A percentile compares a stretch with the other conserved stretches of the same genome.
Conservation (phyloP, 64 coral and sea anemone genomes). For the Exaiptasia diaphana region DNA sequence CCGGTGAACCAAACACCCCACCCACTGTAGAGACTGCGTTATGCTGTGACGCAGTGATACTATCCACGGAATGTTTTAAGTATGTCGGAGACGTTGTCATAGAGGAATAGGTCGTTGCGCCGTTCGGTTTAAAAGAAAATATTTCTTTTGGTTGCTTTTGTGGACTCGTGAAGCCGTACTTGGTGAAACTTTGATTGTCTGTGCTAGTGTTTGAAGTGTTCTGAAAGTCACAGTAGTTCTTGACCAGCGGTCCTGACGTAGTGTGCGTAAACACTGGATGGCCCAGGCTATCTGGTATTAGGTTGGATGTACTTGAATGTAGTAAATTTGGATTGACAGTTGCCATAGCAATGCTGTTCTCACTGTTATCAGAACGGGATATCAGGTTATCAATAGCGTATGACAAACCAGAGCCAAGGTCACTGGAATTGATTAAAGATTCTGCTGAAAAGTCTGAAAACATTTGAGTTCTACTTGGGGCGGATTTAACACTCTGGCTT, state of each 20-base stretch:
- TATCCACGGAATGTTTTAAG: slow-evolving; percentile 61
- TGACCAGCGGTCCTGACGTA: not conserved
- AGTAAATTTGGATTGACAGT: slow-evolving; percentile 87
- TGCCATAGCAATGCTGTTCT: slow-evolving; percentile 70
- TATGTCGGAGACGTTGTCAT: slow-evolving; percentile 30
- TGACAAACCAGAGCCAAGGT: slow-evolving; percentile 67
- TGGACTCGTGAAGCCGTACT: slow-evolving; percentile 10
- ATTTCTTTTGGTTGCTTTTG: slow-evolving; percentile 8
- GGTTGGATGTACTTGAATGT: slow-evolving; percentile 60
- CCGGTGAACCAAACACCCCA: not conserved
- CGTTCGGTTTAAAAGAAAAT: slow-evolving; percentile 6
- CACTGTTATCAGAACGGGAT: slow-evolving; percentile 53
- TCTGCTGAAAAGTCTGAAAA: slow-evolving; percentile 90
- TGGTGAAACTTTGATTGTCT: not conserved
- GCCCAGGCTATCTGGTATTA: not conserved
- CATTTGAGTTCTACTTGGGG: slow-evolving; percentile 49
- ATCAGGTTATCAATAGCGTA: slow-evolving; percentile 95
- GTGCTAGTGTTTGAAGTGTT: not conserved
- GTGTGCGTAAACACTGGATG: not conserved
- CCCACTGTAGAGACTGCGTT: not conserved
- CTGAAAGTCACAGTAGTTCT: not conserved
- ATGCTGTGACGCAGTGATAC: slow-evolving; percentile 49
- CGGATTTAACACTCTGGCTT: slow-evolving; percentile 15
- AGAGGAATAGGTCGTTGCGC: not conserved
- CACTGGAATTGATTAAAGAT: slow-evolving; percentile 72